Conservation (phyloP, 1,140 invertebrate species). For the Myzus persicae region DNA sequence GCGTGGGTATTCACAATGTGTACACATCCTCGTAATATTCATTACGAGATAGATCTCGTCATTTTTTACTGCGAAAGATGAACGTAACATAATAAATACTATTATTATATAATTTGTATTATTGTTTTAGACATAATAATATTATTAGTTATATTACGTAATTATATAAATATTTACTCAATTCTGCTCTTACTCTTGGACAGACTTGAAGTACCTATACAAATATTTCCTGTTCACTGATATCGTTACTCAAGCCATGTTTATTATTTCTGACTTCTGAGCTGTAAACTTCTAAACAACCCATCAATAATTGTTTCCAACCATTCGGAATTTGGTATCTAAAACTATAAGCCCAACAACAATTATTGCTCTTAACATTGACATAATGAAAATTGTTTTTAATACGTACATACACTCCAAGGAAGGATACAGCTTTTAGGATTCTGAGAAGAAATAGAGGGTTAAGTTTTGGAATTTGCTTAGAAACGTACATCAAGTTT, state of each 20-base stretch:
- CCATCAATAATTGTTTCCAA: not conserved
- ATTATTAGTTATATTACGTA: not conserved
- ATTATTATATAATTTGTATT: not conserved
- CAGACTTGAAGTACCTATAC: not conserved
- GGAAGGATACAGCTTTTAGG: not conserved
- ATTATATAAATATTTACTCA: not conserved
- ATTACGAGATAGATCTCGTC: not conserved
- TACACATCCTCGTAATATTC: not conserved
- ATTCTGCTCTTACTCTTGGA: not conserved
- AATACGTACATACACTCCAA: not conserved
- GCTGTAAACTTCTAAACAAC: not conserved
- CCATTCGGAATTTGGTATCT: not conserved
- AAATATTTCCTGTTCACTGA: not conserved
- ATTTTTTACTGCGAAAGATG: not conserved
- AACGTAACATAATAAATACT: not conserved
- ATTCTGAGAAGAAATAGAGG: not conserved
- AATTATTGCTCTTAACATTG: not conserved
- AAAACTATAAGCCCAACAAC: not conserved
- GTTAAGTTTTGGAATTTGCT: not conserved
- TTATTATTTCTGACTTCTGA: not conserved
- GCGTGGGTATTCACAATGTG: not conserved
- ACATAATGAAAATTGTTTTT: constrained; percentile 5
- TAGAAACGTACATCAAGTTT: not conserved
- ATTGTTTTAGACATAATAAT: not conserved
- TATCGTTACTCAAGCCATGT: not conserved